Evolutionary conservation across 2,888 invertebrate genomes (phyloP).

Genomic region (Chalcosyrphus nemorum): DNA sequence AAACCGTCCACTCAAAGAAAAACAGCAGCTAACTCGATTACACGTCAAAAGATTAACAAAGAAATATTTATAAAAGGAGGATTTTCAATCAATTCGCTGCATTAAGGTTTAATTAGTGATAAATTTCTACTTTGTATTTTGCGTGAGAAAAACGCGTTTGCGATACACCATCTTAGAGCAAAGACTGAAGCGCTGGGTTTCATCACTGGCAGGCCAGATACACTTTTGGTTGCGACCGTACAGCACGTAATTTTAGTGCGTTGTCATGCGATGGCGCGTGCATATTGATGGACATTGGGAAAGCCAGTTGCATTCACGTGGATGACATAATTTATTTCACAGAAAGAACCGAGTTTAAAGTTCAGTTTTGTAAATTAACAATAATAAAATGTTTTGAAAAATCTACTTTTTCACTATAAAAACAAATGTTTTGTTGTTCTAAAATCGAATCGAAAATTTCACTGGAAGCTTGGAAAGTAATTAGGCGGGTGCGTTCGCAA

Average conservation of each 20-base stretch:
- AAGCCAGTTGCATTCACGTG: slow-evolving; percentile 38
- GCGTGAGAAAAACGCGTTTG: slow-evolving; percentile 22
- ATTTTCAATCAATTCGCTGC: not conserved
- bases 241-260: slow-evolving; percentile 37
- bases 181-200: slow-evolving; percentile 16
- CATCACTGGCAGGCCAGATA: slow-evolving; percentile 12
- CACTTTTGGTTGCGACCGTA: slow-evolving; percentile 62
- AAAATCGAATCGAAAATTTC: not conserved
- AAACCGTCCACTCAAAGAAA: not conserved
- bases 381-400: no score
- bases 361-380: not conserved
- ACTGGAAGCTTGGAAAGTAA: not conserved
- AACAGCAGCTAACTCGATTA: not conserved
- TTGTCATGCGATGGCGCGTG: slow-evolving; percentile 24
- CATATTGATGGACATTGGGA: slow-evolving; percentile 13
- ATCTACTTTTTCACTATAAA: no score
- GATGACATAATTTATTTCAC: slow-evolving; percentile 20
- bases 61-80: not conserved
- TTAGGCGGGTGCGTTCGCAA: not conserved
- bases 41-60: not conserved
- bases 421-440: not conserved
- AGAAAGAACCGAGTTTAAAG: no score
- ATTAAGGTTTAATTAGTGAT: not conserved
- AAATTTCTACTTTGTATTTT: not conserved
- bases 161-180: slow-evolving; percentile 34